A percentile compares a stretch with the other conserved stretches of the same genome.
phyloP scores from a whole-genome alignment of 2,888 invertebrate genomes.

The Lymantria dispar region DNA sequence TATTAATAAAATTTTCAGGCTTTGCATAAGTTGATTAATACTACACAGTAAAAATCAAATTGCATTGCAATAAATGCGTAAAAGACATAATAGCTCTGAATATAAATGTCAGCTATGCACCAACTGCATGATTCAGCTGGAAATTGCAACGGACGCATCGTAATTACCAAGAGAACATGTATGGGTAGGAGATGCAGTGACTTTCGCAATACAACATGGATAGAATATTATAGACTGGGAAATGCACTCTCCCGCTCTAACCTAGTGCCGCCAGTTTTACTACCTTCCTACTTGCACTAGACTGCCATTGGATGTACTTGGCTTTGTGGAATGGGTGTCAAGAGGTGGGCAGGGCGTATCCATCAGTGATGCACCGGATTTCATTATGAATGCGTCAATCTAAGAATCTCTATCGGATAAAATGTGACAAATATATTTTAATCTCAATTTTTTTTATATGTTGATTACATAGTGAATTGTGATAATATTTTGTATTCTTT shows the following conservation, averaged over 20 bases:
- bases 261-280: constrained; percentile 3
- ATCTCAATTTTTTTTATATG: too few relatives aligned
- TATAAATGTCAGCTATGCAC: background rate
- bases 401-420: too few relatives aligned
- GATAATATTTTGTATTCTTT: too few relatives aligned
- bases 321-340: background rate
- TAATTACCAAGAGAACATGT: constrained; percentile 3
- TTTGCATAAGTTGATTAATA: too few relatives aligned
- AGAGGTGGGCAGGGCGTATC: background rate
- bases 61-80: too few relatives aligned
- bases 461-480: too few relatives aligned
- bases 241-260: constrained; percentile 7
- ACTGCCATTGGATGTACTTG: constrained; percentile 5
- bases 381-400: background rate
- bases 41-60: too few relatives aligned
- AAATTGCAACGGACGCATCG: constrained; percentile 3
- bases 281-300: constrained; percentile 10
- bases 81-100: too few relatives aligned
- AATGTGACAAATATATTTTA: too few relatives aligned
- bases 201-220: constrained; percentile 1
- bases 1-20: too few relatives aligned
- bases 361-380: background rate
- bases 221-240: background rate
- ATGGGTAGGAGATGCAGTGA: background rate
- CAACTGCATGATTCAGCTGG: background rate